Evolutionary conservation across 2,113 vertebrate genomes (phyloP).

Genomic region (Labeo catla): DNA sequence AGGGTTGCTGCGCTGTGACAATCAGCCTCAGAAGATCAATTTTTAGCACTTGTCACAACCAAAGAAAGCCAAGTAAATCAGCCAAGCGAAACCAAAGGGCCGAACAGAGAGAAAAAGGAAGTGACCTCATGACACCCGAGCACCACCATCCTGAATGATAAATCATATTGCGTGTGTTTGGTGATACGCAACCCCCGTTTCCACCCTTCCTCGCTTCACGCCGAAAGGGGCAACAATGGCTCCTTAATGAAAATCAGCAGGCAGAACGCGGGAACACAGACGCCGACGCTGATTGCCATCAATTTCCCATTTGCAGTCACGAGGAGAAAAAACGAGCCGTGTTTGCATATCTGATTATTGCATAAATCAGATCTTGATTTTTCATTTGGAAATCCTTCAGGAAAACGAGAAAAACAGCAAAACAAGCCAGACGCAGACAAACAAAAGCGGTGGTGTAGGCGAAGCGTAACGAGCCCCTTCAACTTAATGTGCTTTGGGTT

Average conservation of each 20-base stretch:
- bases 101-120: constrained; percentile 45
- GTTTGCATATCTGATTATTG: constrained; percentile 61
- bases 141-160: constrained; percentile 40
- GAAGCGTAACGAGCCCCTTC: neutral
- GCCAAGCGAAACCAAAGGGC: constrained; percentile 34
- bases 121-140: constrained; percentile 48
- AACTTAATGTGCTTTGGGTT: neutral
- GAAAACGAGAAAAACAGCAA: constrained; percentile 42
- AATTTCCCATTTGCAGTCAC: constrained; percentile 54
- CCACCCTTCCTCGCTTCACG: constrained; percentile 6
- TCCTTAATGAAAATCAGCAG: constrained; percentile 58
- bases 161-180: constrained; percentile 43
- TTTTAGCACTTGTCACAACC: constrained; percentile 55
- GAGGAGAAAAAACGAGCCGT: constrained; percentile 40
- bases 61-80: constrained; percentile 50
- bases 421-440: constrained; percentile 25
- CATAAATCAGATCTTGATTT: constrained; percentile 57
- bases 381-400: constrained; percentile 45
- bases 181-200: constrained; percentile 23
- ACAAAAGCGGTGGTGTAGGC: constrained; percentile 10
- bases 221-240: constrained; percentile 49
- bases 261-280: constrained; percentile 41
- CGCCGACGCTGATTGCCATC: constrained; percentile 50
- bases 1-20: constrained; percentile 44
- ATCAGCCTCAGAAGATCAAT: constrained; percentile 52